Base-by-base conservation (phyloP, 2,113 vertebrate genomes). In the Chlamydotis undulata region DNA sequence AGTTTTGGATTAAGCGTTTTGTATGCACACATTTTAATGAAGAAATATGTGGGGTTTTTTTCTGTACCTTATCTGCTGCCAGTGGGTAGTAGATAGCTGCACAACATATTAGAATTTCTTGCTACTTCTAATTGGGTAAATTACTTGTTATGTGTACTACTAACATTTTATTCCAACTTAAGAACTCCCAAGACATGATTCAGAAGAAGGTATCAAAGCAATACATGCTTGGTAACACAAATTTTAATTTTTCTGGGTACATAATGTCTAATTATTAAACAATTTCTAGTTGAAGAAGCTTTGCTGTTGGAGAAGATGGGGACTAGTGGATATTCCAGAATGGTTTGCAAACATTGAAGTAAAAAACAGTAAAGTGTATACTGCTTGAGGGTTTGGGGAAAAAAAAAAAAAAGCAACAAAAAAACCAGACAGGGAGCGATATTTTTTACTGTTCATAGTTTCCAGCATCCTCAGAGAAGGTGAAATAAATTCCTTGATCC, bases 401-500 rank as follows among this genome's bases (percentile, higher is more conserved):
- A 16, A 15, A 43, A 43, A 43, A 15, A 43, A 43, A 43, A 43
- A 43, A 43, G 15, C 14, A 43, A 41, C 41, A 41, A 17, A 65
- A 87, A 71, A 96, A 60, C 0, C 19, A 65, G 47, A 52, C 23
- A 53, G 39, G 78, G 73, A 85, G 43, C 11, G 41, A 22, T 94
- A 83, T 94, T 95, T 64, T 89, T 35, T 85, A 52, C n/a, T 55
- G 37, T 70, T 50, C 4, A 4, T 67, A 12, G 71, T 81, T 94
- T 87, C 56, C 61, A 88, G 45, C 56, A 41, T 37, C 59, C 39
- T 64, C 2, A 12, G 63, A 70, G 74, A 65, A 45, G 61, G 37
- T 83, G 74, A 94, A 63, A 39, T 53, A 71, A 91, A 86, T 93
- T 94, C 67, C 59, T 95, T 93, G 71, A 93, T 89, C 90, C 77